Conservation (phyloP, 2,888 invertebrate genomes). For the Euclidia mi region DNA sequence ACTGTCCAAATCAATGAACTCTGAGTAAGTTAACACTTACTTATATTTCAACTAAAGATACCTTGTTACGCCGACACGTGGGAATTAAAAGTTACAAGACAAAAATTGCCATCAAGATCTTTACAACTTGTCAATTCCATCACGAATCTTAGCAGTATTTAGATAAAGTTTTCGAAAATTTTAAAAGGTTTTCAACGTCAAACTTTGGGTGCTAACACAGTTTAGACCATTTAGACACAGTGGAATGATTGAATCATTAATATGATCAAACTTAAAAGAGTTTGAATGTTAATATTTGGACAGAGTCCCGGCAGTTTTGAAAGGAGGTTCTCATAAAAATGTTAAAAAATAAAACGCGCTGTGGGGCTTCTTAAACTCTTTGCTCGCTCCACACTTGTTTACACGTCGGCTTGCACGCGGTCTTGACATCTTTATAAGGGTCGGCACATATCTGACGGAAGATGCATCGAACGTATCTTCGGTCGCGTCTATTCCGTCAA, state of each 20-base stretch:
- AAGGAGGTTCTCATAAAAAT: conserved; percentile 18
- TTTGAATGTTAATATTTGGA: conserved; percentile 11
- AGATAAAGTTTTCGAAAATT: conserved; percentile 1
- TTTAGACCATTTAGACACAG: conserved; percentile 11
- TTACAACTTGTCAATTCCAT: no score
- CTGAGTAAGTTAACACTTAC: not conserved
- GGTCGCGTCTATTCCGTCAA: no score
- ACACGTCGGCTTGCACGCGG: conserved; percentile 31
- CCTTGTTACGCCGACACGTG: not conserved
- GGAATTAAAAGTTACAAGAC: conserved; percentile 1
- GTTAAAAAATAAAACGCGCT: conserved; percentile 38
- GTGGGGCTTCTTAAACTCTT: conserved; percentile 28
- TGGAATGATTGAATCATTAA: conserved; percentile 8
- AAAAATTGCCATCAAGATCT: not conserved
- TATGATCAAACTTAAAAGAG: conserved; percentile 6
- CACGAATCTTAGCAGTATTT: conserved; percentile 1
- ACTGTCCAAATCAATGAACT: no score
- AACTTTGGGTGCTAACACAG: conserved; percentile 6
- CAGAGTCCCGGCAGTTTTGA: conserved; percentile 5
- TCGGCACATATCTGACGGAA: no score
- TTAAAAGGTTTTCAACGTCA: not conserved
- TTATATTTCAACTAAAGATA: no score
- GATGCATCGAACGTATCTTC: no score
- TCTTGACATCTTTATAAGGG: conserved; percentile 44
- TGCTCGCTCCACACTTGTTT: conserved; percentile 44